Percentiles rank a stretch among this genome's conserved stretches.
phyloP scores from a whole-genome alignment of 2,888 invertebrate species.

The Gandaritis pyraliata region DNA sequence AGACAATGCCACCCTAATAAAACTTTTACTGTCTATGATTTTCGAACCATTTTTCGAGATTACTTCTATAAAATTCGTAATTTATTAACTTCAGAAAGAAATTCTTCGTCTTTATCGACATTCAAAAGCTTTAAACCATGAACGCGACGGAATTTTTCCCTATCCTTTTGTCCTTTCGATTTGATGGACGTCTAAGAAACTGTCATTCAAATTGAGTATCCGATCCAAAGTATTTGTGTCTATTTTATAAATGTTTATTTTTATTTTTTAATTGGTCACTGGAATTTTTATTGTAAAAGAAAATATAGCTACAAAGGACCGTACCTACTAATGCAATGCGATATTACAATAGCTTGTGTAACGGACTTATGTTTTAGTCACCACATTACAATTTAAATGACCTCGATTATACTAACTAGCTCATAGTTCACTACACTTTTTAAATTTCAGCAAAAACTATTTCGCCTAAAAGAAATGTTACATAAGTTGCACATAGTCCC shows the following conservation, averaged over 20 bases:
- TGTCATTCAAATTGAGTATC: constrained; percentile 30
- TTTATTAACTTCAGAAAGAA: constrained; percentile 48
- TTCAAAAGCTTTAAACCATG: constrained; percentile 54
- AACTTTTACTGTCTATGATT: constrained; percentile 80
- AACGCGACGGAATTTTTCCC: constrained; percentile 50
- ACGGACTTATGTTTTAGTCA: background rate
- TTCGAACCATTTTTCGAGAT: constrained; percentile 75
- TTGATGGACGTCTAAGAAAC: constrained; percentile 42
- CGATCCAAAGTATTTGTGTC: constrained; percentile 22
- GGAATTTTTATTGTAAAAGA: background rate
- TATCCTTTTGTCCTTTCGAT: constrained; percentile 35
- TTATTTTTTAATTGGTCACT: background rate
- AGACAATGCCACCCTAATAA: constrained; percentile 75
- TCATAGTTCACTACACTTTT: constrained; percentile 32
- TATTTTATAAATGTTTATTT: constrained; percentile 22
- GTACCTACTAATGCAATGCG: background rate
- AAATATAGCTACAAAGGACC: background rate
- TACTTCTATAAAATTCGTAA: constrained; percentile 76
- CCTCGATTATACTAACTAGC: constrained; percentile 12
- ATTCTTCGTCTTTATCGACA: constrained; percentile 53
- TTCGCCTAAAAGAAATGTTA: constrained; percentile 38
- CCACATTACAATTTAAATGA: background rate
- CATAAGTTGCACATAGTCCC: constrained; percentile 48
- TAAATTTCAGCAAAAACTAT: constrained; percentile 42
- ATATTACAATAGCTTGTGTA: background rate